Evolutionary conservation across 2,797 vertebrate species (phyloP), one percentile per base, ranked within the genome.

Genomic region (Pseudocheirus occidentalis): DNA sequence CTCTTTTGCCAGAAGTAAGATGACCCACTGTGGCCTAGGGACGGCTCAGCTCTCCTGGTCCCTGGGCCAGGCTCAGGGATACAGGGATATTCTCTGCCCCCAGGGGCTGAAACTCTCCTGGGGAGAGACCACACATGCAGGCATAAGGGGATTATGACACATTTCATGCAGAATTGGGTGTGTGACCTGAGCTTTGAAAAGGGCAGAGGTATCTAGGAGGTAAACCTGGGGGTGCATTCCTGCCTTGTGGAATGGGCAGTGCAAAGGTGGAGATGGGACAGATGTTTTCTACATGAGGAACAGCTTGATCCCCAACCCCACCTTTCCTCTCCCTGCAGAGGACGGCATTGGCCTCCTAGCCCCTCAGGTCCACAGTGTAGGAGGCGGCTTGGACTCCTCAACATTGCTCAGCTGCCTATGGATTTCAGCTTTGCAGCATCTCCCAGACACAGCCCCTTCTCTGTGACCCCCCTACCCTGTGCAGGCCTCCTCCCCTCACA

Each of bases 1-100:
- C 99, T 99, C 97, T 99, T 99, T 99, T 99, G 99, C 98, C 99
- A 99, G 97, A 99, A 99, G 99, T 99, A 99, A 99, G 99, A 62
- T 1, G 24, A 4, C 21, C 66, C 40, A 10, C 0, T 5, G 7
- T 55, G 91, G 40, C 81, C n/a, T 21, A 2, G 34, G 18, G 18
- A 40, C 18, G 0, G 18, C 66, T 21, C 0, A 0, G 66, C 6
- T 2, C n/a, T 73, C 34, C 62, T 21, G 14, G 62, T 73, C 62
- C 1, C 73, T 46, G 7, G 18, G 40, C 73, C 4, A 9, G 9
- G 21, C 40, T 50, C 18, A 2, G 40, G 21, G 40, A 1, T 24
- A 3, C 73, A 81, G 40, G 21, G 7, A 24, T 40, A 18, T 46
- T 81, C 2, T 7, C 21, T 46, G 73, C 21, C 46, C 40, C 13